phyloP scores from a whole-genome alignment of 2,888 invertebrate genomes.

The Meiosimyza platycephala region DNA sequence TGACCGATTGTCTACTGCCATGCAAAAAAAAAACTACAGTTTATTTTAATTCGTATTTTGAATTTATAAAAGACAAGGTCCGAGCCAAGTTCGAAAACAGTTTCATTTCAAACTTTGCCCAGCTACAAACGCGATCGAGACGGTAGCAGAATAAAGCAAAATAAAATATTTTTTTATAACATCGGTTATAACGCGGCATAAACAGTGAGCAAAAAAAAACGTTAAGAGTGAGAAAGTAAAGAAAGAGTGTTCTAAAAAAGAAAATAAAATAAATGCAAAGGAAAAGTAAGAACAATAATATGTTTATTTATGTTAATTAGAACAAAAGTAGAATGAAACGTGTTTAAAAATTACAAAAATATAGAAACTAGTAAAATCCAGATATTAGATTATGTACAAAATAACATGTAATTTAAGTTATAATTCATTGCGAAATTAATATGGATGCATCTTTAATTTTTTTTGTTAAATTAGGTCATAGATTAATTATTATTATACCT shows the following conservation, averaged over 20 bases:
- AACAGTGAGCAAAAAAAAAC: constrained; percentile 3
- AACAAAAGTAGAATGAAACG: neutral
- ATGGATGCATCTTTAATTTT: no score
- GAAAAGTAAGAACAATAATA: neutral
- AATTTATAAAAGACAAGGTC: constrained; percentile 59
- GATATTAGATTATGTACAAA: neutral
- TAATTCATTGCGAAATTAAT: no score
- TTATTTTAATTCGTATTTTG: constrained; percentile 38
- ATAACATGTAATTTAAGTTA: no score
- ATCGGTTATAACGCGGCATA: constrained; percentile 19
- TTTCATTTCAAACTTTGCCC: constrained; percentile 54
- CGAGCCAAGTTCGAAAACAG: constrained; percentile 57
- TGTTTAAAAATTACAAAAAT: neutral
- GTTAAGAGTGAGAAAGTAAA: constrained; percentile 16
- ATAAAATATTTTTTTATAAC: neutral
- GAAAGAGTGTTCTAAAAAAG: neutral
- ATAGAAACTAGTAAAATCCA: neutral
- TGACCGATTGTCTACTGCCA: no score
- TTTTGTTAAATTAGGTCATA: no score
- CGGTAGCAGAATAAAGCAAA: neutral
- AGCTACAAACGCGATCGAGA: constrained; percentile 42
- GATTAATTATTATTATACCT: no score
- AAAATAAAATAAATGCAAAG: neutral
- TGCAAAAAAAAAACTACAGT: constrained; percentile 20
- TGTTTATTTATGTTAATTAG: neutral